Conservation (phyloP, 2,113 vertebrate species). For the Thunnus maccoyii region DNA sequence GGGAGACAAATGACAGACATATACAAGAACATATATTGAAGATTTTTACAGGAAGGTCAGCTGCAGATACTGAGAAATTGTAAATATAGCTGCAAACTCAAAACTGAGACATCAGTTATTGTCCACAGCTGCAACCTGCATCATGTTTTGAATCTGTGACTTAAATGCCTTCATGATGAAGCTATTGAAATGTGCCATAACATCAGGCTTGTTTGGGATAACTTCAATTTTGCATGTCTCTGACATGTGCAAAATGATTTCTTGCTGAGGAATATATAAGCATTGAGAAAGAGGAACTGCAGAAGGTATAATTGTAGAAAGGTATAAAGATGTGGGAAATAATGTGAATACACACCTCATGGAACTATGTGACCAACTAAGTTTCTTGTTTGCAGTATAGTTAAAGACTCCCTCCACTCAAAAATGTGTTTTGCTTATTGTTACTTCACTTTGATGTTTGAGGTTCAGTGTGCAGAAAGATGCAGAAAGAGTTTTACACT, state of each 20-base stretch:
- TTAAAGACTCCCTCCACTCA: too few relatives aligned
- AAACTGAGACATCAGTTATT: constrained; percentile 22
- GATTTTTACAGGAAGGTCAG: constrained; percentile 28
- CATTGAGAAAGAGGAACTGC: not conserved
- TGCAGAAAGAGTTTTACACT: too few relatives aligned
- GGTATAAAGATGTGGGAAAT: not conserved
- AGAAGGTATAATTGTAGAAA: not conserved
- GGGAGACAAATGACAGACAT: constrained; percentile 34
- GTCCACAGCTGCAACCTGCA: not conserved
- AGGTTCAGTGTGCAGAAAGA: too few relatives aligned
- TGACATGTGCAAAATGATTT: too few relatives aligned
- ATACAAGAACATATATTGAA: constrained; percentile 19
- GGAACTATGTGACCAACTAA: too few relatives aligned
- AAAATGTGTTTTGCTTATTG: too few relatives aligned
- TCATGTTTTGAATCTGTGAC: not conserved
- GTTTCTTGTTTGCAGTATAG: too few relatives aligned
- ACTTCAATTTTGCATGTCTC: too few relatives aligned
- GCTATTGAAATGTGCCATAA: too few relatives aligned
- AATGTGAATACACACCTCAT: not conserved
- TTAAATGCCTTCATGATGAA: not conserved
- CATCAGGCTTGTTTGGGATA: too few relatives aligned
- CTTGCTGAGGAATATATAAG: not conserved
- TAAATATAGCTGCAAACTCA: constrained; percentile 23
- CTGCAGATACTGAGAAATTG: constrained; percentile 24
- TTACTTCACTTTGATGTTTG: too few relatives aligned